Base-by-base conservation (phyloP, 1,140 invertebrate genomes). In the Leptonema lineaticorne region DNA sequence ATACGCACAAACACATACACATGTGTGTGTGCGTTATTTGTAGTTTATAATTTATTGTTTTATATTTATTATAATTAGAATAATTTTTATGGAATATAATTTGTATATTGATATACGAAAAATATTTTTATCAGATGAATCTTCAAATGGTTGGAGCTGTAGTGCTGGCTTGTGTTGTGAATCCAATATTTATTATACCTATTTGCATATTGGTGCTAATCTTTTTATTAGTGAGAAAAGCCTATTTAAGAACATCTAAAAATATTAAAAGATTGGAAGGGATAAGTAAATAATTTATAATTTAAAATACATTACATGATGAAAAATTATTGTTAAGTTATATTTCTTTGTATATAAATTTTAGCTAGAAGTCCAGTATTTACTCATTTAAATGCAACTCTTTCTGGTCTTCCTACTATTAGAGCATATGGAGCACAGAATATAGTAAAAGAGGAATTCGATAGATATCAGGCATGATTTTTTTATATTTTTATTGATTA, bases 201-300 rank as follows among this genome's bases (percentile, higher is more conserved):
- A 84, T 88, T 1, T n/a, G 87, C 0, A 72, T 89, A 11, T 75
- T 94, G 0, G 78, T 78, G 1, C 66, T 84, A 0, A 63, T 91
- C 0, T 91, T 94, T 73, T 81, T 86, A 33, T 84, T 84, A 63
- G 79, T 92, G 3, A 76, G 91, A 46, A 82, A 84, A 59, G 84
- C 91, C 64, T 94, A 92, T 76, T 77, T 94, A 1, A 84, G 83
- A 30, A 90, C 90, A 0, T 91, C 90, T 0, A 85, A 92, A 69
- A 91, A 92, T 76, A 80, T 94, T 1, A 93, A 94, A 76, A 78
- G 91, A 56, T 75, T 93, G n/a, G 92, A 94, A 78, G 90, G 90
- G 74, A 86, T 86, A 59, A 82, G 88, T 89, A 78, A 81, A 37
- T 48, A 28, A 3, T 56, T 26, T 26, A 22, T 48, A 16, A 5